Conservation (phyloP, 1,140 invertebrate genomes). For the Atopsyche davidsoni region DNA sequence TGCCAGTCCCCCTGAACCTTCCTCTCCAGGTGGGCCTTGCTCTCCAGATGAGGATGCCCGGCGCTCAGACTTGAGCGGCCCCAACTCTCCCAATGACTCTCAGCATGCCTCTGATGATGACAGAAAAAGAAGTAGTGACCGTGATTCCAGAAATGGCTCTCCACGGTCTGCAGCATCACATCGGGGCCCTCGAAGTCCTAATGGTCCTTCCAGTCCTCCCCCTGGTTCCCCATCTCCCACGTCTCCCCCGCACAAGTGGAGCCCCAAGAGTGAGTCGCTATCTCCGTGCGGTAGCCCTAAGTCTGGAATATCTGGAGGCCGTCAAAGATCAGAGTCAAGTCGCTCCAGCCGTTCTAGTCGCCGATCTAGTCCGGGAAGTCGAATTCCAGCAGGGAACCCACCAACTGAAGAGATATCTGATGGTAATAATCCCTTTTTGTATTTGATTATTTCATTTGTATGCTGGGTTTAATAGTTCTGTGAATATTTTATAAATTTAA, state of each 20-base stretch:
- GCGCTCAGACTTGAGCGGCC: slow-evolving; percentile 6
- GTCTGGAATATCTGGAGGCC: slow-evolving; percentile 2
- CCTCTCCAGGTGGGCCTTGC: slow-evolving; percentile 13
- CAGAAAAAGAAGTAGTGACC: neutral
- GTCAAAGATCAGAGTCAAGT: slow-evolving; percentile 43
- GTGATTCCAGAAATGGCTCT: neutral
- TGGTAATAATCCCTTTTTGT: slow-evolving; percentile 32
- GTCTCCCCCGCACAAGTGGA: slow-evolving; percentile 33
- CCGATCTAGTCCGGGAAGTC: slow-evolving; percentile 34
- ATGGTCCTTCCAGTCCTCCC: neutral
- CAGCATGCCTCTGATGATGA: slow-evolving; percentile 13
- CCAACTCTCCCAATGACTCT: slow-evolving; percentile 7
- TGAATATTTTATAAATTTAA: too few species aligned
- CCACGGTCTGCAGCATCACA: neutral
- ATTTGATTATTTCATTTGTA: neutral
- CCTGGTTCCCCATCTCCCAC: neutral
- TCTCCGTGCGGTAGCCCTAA: slow-evolving; percentile 15
- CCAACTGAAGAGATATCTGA: slow-evolving; percentile 49
- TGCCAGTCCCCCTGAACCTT: neutral
- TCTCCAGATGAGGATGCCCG: slow-evolving; percentile 10
- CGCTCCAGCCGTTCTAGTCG: slow-evolving; percentile 45
- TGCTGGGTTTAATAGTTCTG: neutral
- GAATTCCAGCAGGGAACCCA: slow-evolving; percentile 32
- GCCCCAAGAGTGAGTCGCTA: slow-evolving; percentile 26
- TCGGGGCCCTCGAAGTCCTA: neutral